phyloP scores from a whole-genome alignment of 2,113 vertebrate genomes.

The Sterrhoptilus dennistouni region DNA sequence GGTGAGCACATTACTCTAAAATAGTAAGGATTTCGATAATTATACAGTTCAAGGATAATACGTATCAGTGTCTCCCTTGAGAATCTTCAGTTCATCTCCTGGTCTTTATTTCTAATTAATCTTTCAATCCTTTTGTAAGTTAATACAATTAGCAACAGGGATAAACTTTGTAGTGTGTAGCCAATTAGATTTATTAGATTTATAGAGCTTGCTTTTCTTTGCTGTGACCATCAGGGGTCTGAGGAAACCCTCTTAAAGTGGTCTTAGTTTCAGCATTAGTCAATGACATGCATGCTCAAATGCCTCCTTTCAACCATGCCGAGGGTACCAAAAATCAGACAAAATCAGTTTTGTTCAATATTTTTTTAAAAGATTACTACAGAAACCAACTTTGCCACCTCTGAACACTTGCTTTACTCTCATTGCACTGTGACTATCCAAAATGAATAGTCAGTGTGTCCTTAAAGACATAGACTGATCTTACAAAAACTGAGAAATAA shows the following conservation, averaged over 20 bases:
- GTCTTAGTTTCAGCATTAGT: background rate
- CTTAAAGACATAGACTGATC: background rate
- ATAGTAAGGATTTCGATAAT: conserved; percentile 38
- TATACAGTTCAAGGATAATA: conserved; percentile 29
- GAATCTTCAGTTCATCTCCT: conserved; percentile 34
- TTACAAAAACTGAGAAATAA: background rate
- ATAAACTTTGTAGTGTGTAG: background rate
- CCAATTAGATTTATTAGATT: conserved; percentile 31
- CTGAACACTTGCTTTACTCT: background rate
- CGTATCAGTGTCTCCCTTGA: background rate
- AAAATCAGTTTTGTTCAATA: background rate
- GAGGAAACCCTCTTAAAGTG: background rate
- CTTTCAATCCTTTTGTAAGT: conserved; percentile 15
- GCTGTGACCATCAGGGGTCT: background rate
- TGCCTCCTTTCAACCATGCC: background rate
- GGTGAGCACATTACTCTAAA: background rate
- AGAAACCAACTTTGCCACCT: background rate
- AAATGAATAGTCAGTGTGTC: background rate
- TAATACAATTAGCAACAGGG: conserved; percentile 39
- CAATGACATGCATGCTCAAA: background rate
- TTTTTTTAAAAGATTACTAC: background rate
- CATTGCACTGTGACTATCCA: background rate
- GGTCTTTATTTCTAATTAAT: conserved; percentile 57
- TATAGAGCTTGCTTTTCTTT: background rate
- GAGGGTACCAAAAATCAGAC: background rate